phyloP scores from a whole-genome alignment of 1,140 invertebrate species.

The Magallana gigas region DNA sequence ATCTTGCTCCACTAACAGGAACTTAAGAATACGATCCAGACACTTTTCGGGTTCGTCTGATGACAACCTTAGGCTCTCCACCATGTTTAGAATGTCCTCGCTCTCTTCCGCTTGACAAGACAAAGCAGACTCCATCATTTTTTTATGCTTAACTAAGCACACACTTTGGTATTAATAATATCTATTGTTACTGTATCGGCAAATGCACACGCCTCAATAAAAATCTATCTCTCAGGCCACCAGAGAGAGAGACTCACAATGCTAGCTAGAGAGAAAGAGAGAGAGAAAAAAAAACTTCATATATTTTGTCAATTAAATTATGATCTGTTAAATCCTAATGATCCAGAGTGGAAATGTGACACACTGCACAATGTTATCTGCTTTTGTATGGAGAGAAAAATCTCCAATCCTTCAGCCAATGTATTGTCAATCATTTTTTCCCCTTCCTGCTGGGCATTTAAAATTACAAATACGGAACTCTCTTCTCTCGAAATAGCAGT shows the following conservation, averaged over 20 bases:
- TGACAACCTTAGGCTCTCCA: constrained; percentile 58
- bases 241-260: too few relatives aligned
- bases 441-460: constrained; percentile 23
- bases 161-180: neutral
- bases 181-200: neutral
- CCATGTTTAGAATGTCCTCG: constrained; percentile 43
- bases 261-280: neutral
- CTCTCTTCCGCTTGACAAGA: constrained; percentile 42
- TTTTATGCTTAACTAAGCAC: constrained; percentile 8
- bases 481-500: neutral
- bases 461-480: constrained; percentile 31
- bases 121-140: constrained; percentile 41
- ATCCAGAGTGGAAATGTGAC: constrained; percentile 23
- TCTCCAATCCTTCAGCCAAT: constrained; percentile 11
- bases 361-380: constrained; percentile 12
- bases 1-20: constrained; percentile 56
- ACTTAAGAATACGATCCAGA: constrained; percentile 57
- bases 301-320: constrained; percentile 23
- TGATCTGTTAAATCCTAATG: constrained; percentile 5
- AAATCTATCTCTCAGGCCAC: neutral
- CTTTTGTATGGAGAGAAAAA: constrained; percentile 19
- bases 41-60: constrained; percentile 46
- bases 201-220: neutral
- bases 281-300: neutral
- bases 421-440: constrained; percentile 25